These are phyloP conservation scores for Epistrophe eligans DNA, from an alignment of 2,888 invertebrate species.

Conservation along the genomic window DNA sequence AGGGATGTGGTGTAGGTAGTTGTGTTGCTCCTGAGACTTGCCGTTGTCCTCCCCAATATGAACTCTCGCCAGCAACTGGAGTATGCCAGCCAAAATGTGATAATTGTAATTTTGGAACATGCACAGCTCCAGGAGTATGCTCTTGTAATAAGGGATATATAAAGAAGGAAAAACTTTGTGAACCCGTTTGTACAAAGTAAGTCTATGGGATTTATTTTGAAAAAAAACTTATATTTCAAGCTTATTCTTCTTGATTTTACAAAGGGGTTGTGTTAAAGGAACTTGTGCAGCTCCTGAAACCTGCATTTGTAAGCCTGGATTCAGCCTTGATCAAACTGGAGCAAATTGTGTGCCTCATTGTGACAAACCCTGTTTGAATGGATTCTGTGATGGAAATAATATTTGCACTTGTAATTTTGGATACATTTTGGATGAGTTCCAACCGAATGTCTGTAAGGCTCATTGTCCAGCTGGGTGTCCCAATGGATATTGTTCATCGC, in stretches of 20 bases:
- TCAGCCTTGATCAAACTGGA: slow-evolving; percentile 79
- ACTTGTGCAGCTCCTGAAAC: slow-evolving; percentile 83
- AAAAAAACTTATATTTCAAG: not conserved
- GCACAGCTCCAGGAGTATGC: slow-evolving; percentile 87
- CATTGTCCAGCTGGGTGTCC: slow-evolving; percentile 89
- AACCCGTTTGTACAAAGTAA: slow-evolving; percentile 82
- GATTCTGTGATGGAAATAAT: slow-evolving; percentile 87
- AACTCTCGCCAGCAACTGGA: slow-evolving; percentile 77
- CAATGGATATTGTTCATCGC: slow-evolving; percentile 90
- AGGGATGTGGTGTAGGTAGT: slow-evolving; percentile 80
- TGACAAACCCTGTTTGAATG: slow-evolving; percentile 88
- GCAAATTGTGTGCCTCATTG: slow-evolving; percentile 86
- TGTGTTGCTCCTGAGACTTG: slow-evolving; percentile 81
- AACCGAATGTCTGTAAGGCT: slow-evolving; percentile 85
- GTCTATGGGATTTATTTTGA: slow-evolving; percentile 25
- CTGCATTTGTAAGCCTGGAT: slow-evolving; percentile 81
- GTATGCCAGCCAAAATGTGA: slow-evolving; percentile 83
- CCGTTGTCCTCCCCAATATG: slow-evolving; percentile 79
- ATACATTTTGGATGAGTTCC: slow-evolving; percentile 83
- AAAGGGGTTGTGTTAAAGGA: slow-evolving; percentile 82
- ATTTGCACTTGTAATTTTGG: slow-evolving; percentile 87
- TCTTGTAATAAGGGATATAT: slow-evolving; percentile 85
- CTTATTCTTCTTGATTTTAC: not conserved
- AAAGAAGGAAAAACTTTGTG: slow-evolving; percentile 82
- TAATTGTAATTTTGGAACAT: slow-evolving; percentile 85